Evolutionary conservation across 2,113 vertebrate species (phyloP), one percentile per base, ranked within the genome.

Genomic region (Zeus faber): DNA sequence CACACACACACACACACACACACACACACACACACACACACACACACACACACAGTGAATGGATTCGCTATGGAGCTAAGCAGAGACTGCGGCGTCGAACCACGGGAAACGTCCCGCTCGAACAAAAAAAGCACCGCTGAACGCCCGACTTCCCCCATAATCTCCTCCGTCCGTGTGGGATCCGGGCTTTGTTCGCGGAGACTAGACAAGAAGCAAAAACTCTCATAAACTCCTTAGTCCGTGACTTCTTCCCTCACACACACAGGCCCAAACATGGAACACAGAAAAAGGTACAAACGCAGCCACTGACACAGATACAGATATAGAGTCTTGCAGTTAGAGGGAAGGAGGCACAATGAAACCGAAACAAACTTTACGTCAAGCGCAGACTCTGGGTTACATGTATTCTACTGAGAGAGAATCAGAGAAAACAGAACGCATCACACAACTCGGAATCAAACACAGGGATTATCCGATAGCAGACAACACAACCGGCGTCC

Each of bases 31-130:
- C 35, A 44, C 53, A 22, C 54, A 63, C 57, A 70, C 52, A 61
- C 33, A 49, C 37, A 55, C 58, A 75, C 35, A 44, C 53, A n/a
- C 47, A 35, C 46, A 52, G 72, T 29, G 4, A 80, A 43, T 13
- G 46, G 72, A 74, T 82, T 80, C 63, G 67, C 67, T 67, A 44
- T 48, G 70, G 65, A 49, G 76, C 59, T 74, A 58, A 81, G 62
- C 69, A 29, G 64, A 72, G 71, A 73, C 61, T 81, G 73, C 68
- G 62, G 55, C 16, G 33, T 40, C 31, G 48, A 81, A 58, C 70
- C 65, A 65, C 63, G 1, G 77, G 74, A 79, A 74, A 67, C 31
- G 62, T 67, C 59, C 26, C 13, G 18, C 72, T 65, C 62, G 63
- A 37, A 72, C 59, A 66, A 57, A 74, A 44, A 62, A 49, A 58